Evolutionary conservation across 2,888 invertebrate genomes (phyloP).

Genomic region (Conistra vaccinii): DNA sequence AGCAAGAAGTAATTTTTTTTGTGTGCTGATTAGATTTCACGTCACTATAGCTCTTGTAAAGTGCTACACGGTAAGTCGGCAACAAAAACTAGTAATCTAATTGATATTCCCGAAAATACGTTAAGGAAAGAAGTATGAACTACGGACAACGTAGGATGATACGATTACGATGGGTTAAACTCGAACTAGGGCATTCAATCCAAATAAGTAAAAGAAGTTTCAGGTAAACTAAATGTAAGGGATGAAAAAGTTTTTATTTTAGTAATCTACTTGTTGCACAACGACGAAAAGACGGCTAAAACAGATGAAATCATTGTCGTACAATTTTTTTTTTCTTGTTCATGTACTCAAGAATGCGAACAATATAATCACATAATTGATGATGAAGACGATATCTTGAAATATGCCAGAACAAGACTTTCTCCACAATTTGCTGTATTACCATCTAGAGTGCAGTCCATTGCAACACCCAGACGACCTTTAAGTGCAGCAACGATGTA

Average conservation of each 20-base stretch:
- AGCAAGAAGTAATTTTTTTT: neutral
- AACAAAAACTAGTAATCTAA: neutral
- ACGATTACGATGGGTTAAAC: neutral
- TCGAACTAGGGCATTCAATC: neutral
- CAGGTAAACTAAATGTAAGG: neutral
- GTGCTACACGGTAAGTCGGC: neutral
- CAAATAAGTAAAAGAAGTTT: neutral
- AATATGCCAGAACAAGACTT: conserved; percentile 54
- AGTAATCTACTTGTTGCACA: too few species aligned
- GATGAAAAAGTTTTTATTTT: too few species aligned
- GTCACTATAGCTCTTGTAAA: too few species aligned
- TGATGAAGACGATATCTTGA: conserved; percentile 35
- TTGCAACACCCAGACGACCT: conserved; percentile 64
- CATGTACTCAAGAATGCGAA: neutral
- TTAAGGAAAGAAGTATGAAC: neutral
- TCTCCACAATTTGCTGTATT: conserved; percentile 51
- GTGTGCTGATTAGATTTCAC: neutral
- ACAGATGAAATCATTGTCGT: neutral
- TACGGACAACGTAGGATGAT: neutral
- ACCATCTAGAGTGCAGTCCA: conserved; percentile 54
- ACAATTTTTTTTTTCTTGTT: neutral
- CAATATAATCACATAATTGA: conserved; percentile 19
- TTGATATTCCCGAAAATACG: neutral
- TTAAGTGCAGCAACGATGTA: conserved; percentile 49
- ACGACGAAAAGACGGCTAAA: neutral